Percentiles rank a stretch among this genome's conserved stretches.
These are phyloP conservation scores for Diarsia mendica DNA, from an alignment of 2,888 invertebrate genomes.

Conservation along the genomic window DNA sequence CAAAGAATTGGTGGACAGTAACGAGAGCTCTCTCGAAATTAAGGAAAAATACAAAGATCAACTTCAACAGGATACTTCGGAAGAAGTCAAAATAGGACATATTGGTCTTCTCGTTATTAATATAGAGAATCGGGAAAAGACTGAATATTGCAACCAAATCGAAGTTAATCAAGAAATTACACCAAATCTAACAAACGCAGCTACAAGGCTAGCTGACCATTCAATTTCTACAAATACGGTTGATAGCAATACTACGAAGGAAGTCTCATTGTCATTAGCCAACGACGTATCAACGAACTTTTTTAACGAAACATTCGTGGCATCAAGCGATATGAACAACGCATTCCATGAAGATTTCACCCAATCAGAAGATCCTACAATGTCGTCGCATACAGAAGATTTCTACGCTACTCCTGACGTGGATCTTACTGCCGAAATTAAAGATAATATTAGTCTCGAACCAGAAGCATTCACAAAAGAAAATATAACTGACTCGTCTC, in stretches of 20 bases:
- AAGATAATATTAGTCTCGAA: slow-evolving; percentile 38
- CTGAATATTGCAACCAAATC: slow-evolving; percentile 5
- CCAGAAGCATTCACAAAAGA: slow-evolving; percentile 3
- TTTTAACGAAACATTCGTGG: slow-evolving; percentile 67
- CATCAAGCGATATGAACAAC: slow-evolving; percentile 78
- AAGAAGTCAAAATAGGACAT: neutral
- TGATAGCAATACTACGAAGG: slow-evolving; percentile 4
- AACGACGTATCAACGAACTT: slow-evolving; percentile 18
- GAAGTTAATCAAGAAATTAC: slow-evolving; percentile 7
- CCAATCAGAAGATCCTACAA: slow-evolving; percentile 48
- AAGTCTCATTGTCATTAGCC: neutral
- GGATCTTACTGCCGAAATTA: slow-evolving; percentile 44
- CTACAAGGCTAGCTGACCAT: neutral
- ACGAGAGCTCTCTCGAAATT: neutral
- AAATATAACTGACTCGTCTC: slow-evolving; percentile 11
- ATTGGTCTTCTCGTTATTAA: neutral
- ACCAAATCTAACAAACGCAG: neutral
- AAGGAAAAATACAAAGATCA: neutral
- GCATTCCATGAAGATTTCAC: slow-evolving; percentile 79
- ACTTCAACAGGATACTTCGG: neutral
- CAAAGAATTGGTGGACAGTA: neutral
- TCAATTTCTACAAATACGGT: neutral
- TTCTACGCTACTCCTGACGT: slow-evolving; percentile 46
- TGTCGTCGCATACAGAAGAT: slow-evolving; percentile 49
- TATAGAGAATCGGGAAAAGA: neutral